Base-by-base conservation (phyloP, 92 coral and sea anemone genomes). In the Porites rus region DNA sequence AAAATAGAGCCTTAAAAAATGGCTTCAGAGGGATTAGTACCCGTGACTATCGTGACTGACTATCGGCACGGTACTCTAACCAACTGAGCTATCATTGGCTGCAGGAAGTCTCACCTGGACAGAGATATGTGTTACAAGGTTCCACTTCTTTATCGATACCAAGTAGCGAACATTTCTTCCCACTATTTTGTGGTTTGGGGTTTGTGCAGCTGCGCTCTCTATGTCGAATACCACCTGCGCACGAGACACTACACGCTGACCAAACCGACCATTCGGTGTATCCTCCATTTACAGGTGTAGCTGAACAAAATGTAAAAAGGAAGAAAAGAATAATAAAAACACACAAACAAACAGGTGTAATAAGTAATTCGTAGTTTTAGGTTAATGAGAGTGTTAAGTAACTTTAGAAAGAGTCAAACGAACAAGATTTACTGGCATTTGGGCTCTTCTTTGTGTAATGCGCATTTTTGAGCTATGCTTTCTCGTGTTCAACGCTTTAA, bases 171-270 rank as follows among this genome's bases (percentile, higher is more conserved):
- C 96, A 93, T 73, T 90, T 70, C 51, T 53, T 71, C 1, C 96
- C 96, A 18, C 90, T 90, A 73, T 93, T 84, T 7, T 87, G 28
- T 2, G 90, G 93, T 51, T 65, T 24, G 6, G 96, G 96, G 66
- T 90, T 88, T 70, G 87, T 76, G 76, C 96, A 93, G 84, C 76
- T 65, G 8, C 96, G 87, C 69, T 91, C 72, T 77, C 96, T 84
- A 7, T 20, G 67, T 72, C 81, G 94, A 4, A 73, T 6, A 10
- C 94, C 93, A 18, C 87, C 85, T 10, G 90, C 96, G 77, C 96
- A 93, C 4, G 78, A 20, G n/a, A 80, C 90, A 19, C 78, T 87
- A 56, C 96, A 93, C 51, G 79, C 88, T 76, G 92, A 86, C 96
- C 96, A 93, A 46, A 77, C 86, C 12, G 96, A 87, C 73, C 86